Evolutionary conservation across 2,888 invertebrate species (phyloP).

Genomic region (Danaus chrysippus): DNA sequence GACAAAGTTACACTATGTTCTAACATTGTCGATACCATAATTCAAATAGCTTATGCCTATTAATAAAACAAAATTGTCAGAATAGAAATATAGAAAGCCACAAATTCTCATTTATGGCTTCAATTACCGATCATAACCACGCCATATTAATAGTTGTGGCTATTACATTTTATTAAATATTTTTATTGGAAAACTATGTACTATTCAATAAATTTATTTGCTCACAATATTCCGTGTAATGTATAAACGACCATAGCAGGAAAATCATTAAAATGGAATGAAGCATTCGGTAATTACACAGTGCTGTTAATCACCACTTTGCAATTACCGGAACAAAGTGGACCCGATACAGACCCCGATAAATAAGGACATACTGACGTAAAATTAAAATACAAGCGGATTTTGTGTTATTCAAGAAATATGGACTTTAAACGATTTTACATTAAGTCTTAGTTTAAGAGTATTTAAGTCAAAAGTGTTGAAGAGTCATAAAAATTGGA

Average conservation of each 20-base stretch:
- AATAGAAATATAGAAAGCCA: too few species aligned
- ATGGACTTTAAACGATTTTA: too few species aligned
- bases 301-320: conserved; percentile 21
- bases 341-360: conserved; percentile 10
- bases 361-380: conserved; percentile 6
- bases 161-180: too few species aligned
- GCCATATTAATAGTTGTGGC: too few species aligned
- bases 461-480: too few species aligned
- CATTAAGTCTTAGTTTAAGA: too few species aligned
- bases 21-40: not conserved
- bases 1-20: conserved; percentile 1
- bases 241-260: not conserved
- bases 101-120: too few species aligned
- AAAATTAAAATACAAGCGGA: conserved; percentile 7
- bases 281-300: conserved; percentile 17
- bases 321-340: conserved; percentile 17
- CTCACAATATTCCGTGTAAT: not conserved
- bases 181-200: not conserved
- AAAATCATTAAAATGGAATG: conserved; percentile 20
- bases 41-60: too few species aligned
- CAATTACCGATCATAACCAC: too few species aligned
- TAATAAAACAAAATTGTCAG: too few species aligned
- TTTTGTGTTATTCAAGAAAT: not conserved
- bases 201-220: not conserved
- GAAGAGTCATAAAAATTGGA: too few species aligned